Conservation (phyloP, 2,888 invertebrate genomes). For the Megalurothrips usitatus region DNA sequence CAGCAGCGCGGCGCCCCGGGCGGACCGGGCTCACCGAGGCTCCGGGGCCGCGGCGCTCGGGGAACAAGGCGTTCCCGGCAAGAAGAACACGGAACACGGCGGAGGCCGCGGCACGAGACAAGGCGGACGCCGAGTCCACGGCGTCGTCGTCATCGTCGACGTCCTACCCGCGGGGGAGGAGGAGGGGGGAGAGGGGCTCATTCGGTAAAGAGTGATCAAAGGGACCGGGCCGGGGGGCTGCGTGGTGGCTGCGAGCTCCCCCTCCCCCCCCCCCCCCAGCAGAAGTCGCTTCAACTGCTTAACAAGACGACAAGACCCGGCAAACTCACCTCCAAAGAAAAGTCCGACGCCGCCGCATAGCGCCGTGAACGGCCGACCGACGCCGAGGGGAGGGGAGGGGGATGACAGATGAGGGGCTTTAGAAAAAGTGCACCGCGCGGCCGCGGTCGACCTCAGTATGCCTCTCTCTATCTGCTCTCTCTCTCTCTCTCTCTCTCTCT, state of each 20-base stretch:
- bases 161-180: not conserved
- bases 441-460: not conserved
- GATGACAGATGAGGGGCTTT: not conserved
- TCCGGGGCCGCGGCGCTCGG: too few relatives aligned
- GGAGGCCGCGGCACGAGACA: too few relatives aligned
- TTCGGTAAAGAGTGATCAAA: slow-evolving; percentile 6
- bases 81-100: too few relatives aligned
- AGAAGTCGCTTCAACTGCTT: not conserved
- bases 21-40: too few relatives aligned
- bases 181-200: not conserved
- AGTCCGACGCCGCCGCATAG: not conserved
- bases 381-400: not conserved
- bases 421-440: not conserved
- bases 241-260: too few relatives aligned
- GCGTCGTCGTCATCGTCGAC: too few relatives aligned
- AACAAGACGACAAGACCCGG: slow-evolving; percentile 15
- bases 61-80: too few relatives aligned
- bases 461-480: too few relatives aligned
- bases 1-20: too few relatives aligned
- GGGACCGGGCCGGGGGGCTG: not conserved
- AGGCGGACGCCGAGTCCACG: too few relatives aligned
- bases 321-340: slow-evolving; percentile 8
- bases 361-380: not conserved
- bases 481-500: too few relatives aligned
- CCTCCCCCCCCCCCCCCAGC: not conserved